A percentile compares a stretch with the other conserved stretches of the same genome.
Evolutionary conservation across 2,888 invertebrate genomes (phyloP).

Genomic region (Carterocephalus palaemon): DNA sequence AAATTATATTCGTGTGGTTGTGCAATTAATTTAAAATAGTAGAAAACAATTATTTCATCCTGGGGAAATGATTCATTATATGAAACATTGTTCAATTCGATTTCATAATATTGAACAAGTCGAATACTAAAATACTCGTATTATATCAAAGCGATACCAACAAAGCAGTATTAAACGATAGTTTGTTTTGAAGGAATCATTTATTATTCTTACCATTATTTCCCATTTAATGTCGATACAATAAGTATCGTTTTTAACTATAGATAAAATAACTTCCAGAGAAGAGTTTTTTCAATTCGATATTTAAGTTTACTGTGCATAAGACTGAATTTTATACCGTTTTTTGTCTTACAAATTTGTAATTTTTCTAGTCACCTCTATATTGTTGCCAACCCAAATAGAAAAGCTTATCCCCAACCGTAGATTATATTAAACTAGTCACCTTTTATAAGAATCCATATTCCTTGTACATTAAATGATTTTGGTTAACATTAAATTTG

Average conservation of each 20-base stretch:
- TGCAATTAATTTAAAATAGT: too few relatives aligned
- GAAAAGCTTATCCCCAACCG: neutral
- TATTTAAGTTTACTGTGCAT: conserved; percentile 32
- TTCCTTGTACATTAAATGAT: conserved; percentile 8
- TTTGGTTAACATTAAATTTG: neutral
- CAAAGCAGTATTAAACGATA: too few relatives aligned
- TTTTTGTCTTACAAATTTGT: conserved; percentile 3
- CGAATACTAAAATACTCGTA: too few relatives aligned
- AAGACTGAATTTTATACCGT: conserved; percentile 40
- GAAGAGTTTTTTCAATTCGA: conserved; percentile 13
- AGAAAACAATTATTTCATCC: too few relatives aligned
- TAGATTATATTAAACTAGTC: neutral
- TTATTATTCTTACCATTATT: too few relatives aligned
- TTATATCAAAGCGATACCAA: too few relatives aligned
- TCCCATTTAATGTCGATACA: neutral
- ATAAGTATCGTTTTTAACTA: neutral
- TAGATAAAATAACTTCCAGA: conserved; percentile 2
- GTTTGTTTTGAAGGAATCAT: too few relatives aligned
- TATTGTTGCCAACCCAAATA: conserved; percentile 5
- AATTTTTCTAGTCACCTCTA: conserved; percentile 19
- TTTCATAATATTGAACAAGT: too few relatives aligned
- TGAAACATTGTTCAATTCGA: too few relatives aligned
- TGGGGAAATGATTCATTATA: too few relatives aligned
- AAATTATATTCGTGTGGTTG: conserved; percentile 2
- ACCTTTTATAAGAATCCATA: neutral